Evolutionary conservation across 2,888 invertebrate genomes (phyloP).

Genomic region (Clostera curtula): DNA sequence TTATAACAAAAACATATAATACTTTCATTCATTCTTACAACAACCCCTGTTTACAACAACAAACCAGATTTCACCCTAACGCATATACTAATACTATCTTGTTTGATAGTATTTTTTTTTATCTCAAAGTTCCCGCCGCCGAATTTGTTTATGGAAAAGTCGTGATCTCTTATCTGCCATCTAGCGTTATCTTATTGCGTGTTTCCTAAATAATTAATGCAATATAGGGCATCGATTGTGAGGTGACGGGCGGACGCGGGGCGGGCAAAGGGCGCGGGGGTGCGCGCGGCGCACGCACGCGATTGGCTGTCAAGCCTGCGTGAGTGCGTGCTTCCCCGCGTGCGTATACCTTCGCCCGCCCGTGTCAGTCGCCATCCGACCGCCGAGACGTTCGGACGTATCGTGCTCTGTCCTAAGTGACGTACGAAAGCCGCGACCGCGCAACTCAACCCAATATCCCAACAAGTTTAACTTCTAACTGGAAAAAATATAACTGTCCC

Average conservation of each 20-base stretch:
- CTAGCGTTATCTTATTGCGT: conserved; percentile 75
- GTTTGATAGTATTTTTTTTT: too few relatives aligned
- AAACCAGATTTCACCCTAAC: too few relatives aligned
- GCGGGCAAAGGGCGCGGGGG: conserved; percentile 58
- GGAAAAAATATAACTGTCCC: conserved; percentile 75
- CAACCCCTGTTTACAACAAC: too few relatives aligned
- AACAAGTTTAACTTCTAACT: conserved; percentile 52
- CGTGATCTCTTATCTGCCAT: conserved; percentile 70
- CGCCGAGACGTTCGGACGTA: conserved; percentile 47
- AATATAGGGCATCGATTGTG: conserved; percentile 76
- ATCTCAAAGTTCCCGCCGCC: too few relatives aligned
- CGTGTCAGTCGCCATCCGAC: conserved; percentile 55
- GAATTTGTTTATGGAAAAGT: conserved; percentile 63
- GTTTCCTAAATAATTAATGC: conserved; percentile 77
- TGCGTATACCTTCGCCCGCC: conserved; percentile 59
- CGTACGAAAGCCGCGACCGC: conserved; percentile 47
- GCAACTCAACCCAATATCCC: conserved; percentile 37
- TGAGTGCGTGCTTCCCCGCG: conserved; percentile 72
- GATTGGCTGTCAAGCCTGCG: conserved; percentile 69
- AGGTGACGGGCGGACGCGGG: conserved; percentile 66
- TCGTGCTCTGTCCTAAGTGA: conserved; percentile 37
- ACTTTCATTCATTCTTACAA: too few relatives aligned
- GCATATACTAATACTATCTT: too few relatives aligned
- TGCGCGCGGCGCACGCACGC: conserved; percentile 73
- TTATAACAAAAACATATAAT: too few relatives aligned